Base-by-base conservation (phyloP, 2,888 invertebrate species). In the Ormyrus rosae region DNA sequence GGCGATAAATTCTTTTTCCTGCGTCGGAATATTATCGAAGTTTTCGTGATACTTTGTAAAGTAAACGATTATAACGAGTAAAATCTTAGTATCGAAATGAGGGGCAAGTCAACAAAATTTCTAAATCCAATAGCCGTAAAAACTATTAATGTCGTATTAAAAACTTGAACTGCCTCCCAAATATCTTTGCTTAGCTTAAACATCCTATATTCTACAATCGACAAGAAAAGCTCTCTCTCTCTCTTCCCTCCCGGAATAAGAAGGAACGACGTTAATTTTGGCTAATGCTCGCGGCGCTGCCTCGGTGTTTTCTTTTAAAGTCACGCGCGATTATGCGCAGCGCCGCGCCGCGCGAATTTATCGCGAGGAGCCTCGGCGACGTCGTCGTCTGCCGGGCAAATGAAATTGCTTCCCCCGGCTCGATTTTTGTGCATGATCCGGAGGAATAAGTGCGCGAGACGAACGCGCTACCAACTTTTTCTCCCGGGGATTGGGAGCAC, bases 231-330 rank as follows among this genome's bases (percentile, higher is more conserved):
- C 34, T 34, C 34, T 34, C 34, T 0, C 34, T 34, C 34, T 0
- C 34, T 34, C 34, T 34, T 34, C 34, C 34, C 34, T 34, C 34
- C 34, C 34, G 34, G 34, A 34, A 34, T 46, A 9, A 72, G 63
- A 68, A 50, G 53, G 61, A 76, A 58, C 60, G 67, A 77, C 63
- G 85, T 86, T 88, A 90, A 89, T 90, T 88, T 86, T 85, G 83
- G 82, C 87, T 88, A 89, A 89, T 88, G 87, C 85, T 83, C 84
- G 83, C 71, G 63, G 45, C 84, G 81, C 83, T 51, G 78, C 76
- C 81, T 83, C 82, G 61, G 61, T 83, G 82, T 79, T 80, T 81
- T 64, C 83, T 82, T 82, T 83, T 75, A 80, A 75, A 80, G 46
- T 74, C 56, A 61, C 68, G 51, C 51, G 19, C 71, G 65, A 80